Percentiles rank a stretch among this genome's conserved stretches.
Evolutionary conservation across 2,888 invertebrate species (phyloP).

Genomic region (Diloba caeruleocephala): DNA sequence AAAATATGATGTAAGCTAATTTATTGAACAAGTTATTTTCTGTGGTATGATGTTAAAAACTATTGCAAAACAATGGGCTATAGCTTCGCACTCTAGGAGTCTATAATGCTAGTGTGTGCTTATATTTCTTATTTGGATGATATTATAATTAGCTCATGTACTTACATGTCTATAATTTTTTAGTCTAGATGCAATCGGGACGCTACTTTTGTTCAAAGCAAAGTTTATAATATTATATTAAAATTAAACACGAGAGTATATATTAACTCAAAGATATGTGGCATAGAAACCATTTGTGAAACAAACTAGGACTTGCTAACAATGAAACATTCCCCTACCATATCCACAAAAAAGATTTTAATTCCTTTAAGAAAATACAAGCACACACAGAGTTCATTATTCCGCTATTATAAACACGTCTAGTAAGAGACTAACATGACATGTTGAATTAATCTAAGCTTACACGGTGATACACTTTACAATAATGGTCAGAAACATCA

Average conservation of each 20-base stretch:
- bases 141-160: conserved; percentile 4
- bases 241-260: too few relatives aligned
- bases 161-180: too few relatives aligned
- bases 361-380: conserved; percentile 20
- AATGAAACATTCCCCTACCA: too few relatives aligned
- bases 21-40: conserved; percentile 75
- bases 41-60: conserved; percentile 81
- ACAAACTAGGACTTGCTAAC: too few relatives aligned
- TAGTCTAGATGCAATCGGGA: too few relatives aligned
- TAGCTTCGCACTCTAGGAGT: conserved; percentile 85
- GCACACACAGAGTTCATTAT: conserved; percentile 70
- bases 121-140: conserved; percentile 50
- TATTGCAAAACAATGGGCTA: conserved; percentile 86
- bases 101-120: conserved; percentile 69
- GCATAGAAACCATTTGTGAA: too few relatives aligned
- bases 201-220: too few relatives aligned
- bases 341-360: too few relatives aligned
- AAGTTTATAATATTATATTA: too few relatives aligned
- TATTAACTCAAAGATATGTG: too few relatives aligned
- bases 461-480: conserved; percentile 86
- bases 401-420: conserved; percentile 74
- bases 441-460: conserved; percentile 83
- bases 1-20: conserved; percentile 84
- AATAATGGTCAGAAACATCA: conserved; percentile 82
- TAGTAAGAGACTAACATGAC: conserved; percentile 85